A percentile compares a stretch with the other conserved stretches of the same genome.
Evolutionary conservation across 2,113 vertebrate genomes (phyloP).

Genomic region (Esox niger): DNA sequence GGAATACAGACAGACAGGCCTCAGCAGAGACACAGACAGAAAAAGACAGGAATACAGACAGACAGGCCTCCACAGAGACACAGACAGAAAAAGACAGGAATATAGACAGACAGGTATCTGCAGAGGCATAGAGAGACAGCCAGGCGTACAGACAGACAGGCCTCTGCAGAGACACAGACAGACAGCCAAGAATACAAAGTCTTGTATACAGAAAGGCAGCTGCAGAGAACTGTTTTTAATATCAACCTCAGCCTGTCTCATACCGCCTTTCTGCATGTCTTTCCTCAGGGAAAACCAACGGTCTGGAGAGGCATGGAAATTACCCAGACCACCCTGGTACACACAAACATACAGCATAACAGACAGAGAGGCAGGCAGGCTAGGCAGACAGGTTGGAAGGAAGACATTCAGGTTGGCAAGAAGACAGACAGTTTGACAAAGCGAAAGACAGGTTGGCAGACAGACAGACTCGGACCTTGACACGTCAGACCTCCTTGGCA

Average conservation of each 20-base stretch:
- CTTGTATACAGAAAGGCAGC: no score
- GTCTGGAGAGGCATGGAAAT: slow-evolving; percentile 25
- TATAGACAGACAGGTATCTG: slow-evolving; percentile 19
- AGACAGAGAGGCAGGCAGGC: no score
- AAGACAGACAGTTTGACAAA: no score
- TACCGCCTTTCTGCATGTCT: neutral
- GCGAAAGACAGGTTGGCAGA: no score
- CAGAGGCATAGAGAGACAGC: slow-evolving; percentile 36
- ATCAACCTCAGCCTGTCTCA: neutral
- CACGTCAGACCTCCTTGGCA: slow-evolving; percentile 53
- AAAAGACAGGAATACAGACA: neutral
- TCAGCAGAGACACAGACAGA: no score
- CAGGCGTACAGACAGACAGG: slow-evolving; percentile 23
- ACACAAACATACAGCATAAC: no score
- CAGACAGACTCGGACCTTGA: slow-evolving; percentile 11
- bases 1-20: neutral
- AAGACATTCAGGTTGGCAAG: no score
- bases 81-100: slow-evolving; percentile 30
- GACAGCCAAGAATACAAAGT: no score
- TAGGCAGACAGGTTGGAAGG: no score
- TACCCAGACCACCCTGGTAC: slow-evolving; percentile 57
- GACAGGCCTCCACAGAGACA: no score
- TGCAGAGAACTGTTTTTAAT: slow-evolving; percentile 18
- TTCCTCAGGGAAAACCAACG: slow-evolving; percentile 37
- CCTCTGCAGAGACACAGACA: no score